phyloP scores from a whole-genome alignment of 2,797 vertebrate genomes.

The Spea hammondii region DNA sequence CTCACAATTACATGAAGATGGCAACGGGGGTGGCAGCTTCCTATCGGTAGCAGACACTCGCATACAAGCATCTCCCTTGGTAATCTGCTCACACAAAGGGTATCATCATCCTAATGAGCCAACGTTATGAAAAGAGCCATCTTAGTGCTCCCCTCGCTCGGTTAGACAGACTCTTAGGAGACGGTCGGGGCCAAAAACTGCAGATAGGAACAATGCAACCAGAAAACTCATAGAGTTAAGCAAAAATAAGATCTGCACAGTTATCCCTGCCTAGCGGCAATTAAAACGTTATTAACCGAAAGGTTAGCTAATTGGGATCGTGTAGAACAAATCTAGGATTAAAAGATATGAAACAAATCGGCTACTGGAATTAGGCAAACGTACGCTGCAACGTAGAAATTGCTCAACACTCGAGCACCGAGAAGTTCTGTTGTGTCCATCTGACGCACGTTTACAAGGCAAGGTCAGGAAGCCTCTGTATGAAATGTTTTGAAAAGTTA shows the following conservation, averaged over 20 bases:
- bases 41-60: not conserved
- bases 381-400: not conserved
- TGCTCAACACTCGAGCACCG: not conserved
- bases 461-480: not conserved
- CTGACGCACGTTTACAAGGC: slow-evolving; percentile 6
- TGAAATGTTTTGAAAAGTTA: slow-evolving; percentile 1
- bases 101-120: slow-evolving; percentile 7
- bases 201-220: no score
- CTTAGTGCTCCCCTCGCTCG: not conserved
- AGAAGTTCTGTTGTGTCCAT: not conserved
- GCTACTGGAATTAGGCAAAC: not conserved
- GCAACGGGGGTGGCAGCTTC: slow-evolving; percentile 15
- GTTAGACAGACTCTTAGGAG: not conserved
- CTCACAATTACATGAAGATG: slow-evolving; percentile 30
- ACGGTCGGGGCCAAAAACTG: not conserved
- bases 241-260: no score
- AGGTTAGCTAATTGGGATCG: slow-evolving; percentile 21
- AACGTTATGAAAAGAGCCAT: not conserved
- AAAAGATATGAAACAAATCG: slow-evolving; percentile 4
- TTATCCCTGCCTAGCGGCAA: not conserved
- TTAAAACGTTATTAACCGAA: slow-evolving; percentile 37
- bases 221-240: no score
- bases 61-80: not conserved
- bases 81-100: slow-evolving; percentile 21
- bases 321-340: slow-evolving; percentile 35